Evolutionary conservation across 2,113 vertebrate genomes (phyloP), one percentile per base, ranked within the genome.

Genomic region (Ptilorrhoa leucosticta): DNA sequence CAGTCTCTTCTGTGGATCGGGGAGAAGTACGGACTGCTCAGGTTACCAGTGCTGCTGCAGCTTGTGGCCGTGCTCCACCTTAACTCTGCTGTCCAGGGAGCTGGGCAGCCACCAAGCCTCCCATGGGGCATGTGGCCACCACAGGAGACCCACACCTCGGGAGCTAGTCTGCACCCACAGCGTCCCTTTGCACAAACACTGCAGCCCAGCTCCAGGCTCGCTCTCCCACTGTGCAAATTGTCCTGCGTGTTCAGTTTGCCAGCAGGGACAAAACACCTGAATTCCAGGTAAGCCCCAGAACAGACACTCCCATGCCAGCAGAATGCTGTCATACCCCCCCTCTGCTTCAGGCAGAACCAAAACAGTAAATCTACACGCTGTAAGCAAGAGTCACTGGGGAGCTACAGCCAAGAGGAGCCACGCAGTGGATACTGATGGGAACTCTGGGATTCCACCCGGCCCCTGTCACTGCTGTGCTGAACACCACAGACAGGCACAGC

Each of bases 381-480:
- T 22, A 19, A 63, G 39, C 48, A 66, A 44, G 83, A 42, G 35
- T 26, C 71, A 58, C 11, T 18, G 4, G 14, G 48, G 26, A 85
- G 60, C 56, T 54, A 26, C 39, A 69, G 66, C 78, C 78, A 31
- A 31, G 48, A 78, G 81, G 61, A 77, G 33, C 44, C 75, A 33
- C 1, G 33, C 47, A 15, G 27, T 3, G 13, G 53, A 7, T 13
- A 24, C 14, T 11, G 18, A 37, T 10, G 1, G 1, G 75, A 42
- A 31, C 73, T 45, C 50, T 11, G 51, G 63, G 69, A 30, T 50
- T 45, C 47, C 68, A 28, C 19, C 19, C 0, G 0, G 57, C 50
- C 44, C 31, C 77, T 15, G 24, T 12, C 13, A 10, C 56, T 31
- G 44, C 10, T 1, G 3, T 35, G 33, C 83, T 71, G 66, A 91